A percentile compares a stretch with the other conserved stretches of the same genome.
These are phyloP conservation scores for Melanchra persicariae DNA, from an alignment of 2,888 invertebrate species.

Conservation along the genomic window DNA sequence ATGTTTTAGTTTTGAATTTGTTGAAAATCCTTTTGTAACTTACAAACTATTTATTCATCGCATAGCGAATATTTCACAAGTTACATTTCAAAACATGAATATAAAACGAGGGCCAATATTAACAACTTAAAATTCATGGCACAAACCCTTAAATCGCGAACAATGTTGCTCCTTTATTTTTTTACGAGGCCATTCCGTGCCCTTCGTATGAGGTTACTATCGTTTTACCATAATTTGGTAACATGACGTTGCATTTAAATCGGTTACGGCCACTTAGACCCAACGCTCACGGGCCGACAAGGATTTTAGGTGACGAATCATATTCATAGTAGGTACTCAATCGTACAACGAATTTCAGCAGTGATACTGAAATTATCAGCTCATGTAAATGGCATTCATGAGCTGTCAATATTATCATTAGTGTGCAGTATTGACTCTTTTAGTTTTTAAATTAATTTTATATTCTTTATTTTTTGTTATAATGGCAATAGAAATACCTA, in stretches of 20 bases:
- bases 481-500: too few relatives aligned
- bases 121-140: slow-evolving; percentile 50
- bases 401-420: too few relatives aligned
- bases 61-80: background rate
- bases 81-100: background rate
- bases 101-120: slow-evolving; percentile 23
- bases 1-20: too few relatives aligned
- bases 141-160: slow-evolving; percentile 20
- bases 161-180: slow-evolving; percentile 47
- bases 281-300: background rate
- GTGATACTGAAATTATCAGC: too few relatives aligned
- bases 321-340: too few relatives aligned
- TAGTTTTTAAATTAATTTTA: too few relatives aligned
- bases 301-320: background rate
- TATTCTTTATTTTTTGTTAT: too few relatives aligned
- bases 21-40: too few relatives aligned
- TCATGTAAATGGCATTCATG: too few relatives aligned
- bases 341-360: too few relatives aligned
- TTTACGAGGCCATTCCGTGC: slow-evolving; percentile 44
- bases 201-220: slow-evolving; percentile 36
- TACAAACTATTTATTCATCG: background rate
- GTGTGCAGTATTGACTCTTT: too few relatives aligned
- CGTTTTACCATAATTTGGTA: slow-evolving; percentile 55
- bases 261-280: slow-evolving; percentile 32
- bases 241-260: slow-evolving; percentile 65